Percentiles rank a stretch among this genome's conserved stretches.
phyloP scores from a whole-genome alignment of 2,888 invertebrate species.

The Antheraea assamensis region DNA sequence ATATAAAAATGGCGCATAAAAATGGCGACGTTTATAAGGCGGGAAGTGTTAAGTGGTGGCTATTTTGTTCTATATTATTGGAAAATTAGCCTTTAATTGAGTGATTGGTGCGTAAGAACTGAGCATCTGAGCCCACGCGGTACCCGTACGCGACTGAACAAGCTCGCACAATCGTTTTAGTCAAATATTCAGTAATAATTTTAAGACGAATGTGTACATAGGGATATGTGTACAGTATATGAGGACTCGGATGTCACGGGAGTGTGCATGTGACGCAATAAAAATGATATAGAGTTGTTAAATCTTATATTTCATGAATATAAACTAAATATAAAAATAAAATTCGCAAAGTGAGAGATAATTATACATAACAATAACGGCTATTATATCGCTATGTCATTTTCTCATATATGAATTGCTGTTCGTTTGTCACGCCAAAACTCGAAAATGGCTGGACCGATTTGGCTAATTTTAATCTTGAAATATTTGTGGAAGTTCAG shows the following conservation, averaged over 20 bases:
- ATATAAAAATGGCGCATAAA: conserved; percentile 50
- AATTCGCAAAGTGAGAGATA: no score
- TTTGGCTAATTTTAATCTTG: no score
- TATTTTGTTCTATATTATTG: conserved; percentile 73
- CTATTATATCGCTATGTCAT: no score
- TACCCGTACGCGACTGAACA: conserved; percentile 62
- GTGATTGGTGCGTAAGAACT: conserved; percentile 61
- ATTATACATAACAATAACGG: no score
- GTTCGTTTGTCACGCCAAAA: no score
- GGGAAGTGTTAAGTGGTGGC: conserved; percentile 59
- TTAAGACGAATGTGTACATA: conserved; percentile 63
- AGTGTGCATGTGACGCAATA: conserved; percentile 48
- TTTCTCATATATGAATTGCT: no score
- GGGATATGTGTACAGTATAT: conserved; percentile 31
- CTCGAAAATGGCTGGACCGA: no score
- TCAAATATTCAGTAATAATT: conserved; percentile 77
- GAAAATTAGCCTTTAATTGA: conserved; percentile 74
- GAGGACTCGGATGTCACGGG: conserved; percentile 51
- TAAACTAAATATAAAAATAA: no score
- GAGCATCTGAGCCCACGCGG: conserved; percentile 70
- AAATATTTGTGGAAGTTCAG: no score
- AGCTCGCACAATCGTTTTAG: conserved; percentile 55
- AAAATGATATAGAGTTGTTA: conserved; percentile 47
- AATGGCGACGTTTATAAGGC: conserved; percentile 52
- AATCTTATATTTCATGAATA: background rate